Percentiles rank a stretch among this genome's conserved stretches.
Evolutionary conservation across 2,113 vertebrate genomes (phyloP).

Genomic region (Antennarius striatus): DNA sequence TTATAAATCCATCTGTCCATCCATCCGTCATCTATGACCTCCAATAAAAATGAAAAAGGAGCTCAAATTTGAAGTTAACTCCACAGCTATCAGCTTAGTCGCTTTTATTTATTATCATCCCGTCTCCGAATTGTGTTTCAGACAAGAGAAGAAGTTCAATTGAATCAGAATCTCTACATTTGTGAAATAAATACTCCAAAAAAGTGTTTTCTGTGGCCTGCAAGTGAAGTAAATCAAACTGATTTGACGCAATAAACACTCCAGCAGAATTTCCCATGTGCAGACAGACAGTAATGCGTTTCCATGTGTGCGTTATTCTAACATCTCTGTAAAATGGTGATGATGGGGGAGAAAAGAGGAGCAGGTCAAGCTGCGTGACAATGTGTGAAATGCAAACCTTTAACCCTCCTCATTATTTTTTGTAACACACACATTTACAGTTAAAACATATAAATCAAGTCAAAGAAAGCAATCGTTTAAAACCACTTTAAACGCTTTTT

Average conservation of each 20-base stretch:
- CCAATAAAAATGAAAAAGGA: too few species aligned
- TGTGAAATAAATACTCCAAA: background rate
- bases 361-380: background rate
- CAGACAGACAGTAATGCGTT: background rate
- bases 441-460: too few species aligned
- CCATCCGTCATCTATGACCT: too few species aligned
- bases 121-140: background rate
- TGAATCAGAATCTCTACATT: conserved; percentile 15
- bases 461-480: background rate
- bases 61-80: too few species aligned
- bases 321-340: background rate
- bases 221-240: too few species aligned
- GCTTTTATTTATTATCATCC: conserved; percentile 32
- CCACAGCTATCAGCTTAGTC: background rate
- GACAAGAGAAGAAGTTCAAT: conserved; percentile 7
- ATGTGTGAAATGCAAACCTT: background rate
- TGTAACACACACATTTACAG: too few species aligned
- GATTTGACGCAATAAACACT: too few species aligned
- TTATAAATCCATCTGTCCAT: background rate
- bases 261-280: too few species aligned
- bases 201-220: background rate
- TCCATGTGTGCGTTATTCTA: conserved; percentile 15
- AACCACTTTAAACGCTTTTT: too few species aligned
- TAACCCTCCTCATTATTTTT: background rate
- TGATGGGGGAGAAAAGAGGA: background rate